A percentile compares a stretch with the other conserved stretches of the same genome.
These are phyloP conservation scores for Latrodectus hesperus DNA, from an alignment of 2,888 invertebrate species.

Conservation along the genomic window DNA sequence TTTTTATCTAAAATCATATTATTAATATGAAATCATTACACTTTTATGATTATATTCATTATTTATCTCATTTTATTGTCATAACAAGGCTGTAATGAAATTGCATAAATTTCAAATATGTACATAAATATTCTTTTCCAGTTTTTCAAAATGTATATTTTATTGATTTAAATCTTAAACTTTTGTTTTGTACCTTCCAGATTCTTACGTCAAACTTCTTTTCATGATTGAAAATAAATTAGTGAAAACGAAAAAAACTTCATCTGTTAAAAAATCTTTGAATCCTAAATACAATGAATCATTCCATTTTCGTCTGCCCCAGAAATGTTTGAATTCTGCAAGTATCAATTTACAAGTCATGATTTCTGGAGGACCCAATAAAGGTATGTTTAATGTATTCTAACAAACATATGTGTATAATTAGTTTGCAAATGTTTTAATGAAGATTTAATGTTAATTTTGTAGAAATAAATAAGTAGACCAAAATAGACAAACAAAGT, in stretches of 20 bases:
- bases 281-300: constrained; percentile 84
- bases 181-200: constrained; percentile 14
- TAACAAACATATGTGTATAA: not conserved
- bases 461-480: too few species aligned
- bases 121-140: not conserved
- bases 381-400: constrained; percentile 76
- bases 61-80: too few species aligned
- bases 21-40: too few species aligned
- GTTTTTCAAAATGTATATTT: too few species aligned
- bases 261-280: constrained; percentile 76
- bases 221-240: constrained; percentile 82
- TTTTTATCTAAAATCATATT: too few species aligned
- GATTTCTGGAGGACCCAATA: constrained; percentile 82
- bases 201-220: constrained; percentile 81
- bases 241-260: constrained; percentile 84
- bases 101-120: too few species aligned
- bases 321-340: constrained; percentile 82
- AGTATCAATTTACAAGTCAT: constrained; percentile 79
- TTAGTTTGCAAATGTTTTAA: too few species aligned
- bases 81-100: too few species aligned
- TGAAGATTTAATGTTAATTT: too few species aligned
- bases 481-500: too few species aligned
- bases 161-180: too few species aligned
- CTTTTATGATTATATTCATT: too few species aligned
- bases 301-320: constrained; percentile 84